Conservation (phyloP, 2,113 vertebrate genomes). For the Neofelis nebulosa region DNA sequence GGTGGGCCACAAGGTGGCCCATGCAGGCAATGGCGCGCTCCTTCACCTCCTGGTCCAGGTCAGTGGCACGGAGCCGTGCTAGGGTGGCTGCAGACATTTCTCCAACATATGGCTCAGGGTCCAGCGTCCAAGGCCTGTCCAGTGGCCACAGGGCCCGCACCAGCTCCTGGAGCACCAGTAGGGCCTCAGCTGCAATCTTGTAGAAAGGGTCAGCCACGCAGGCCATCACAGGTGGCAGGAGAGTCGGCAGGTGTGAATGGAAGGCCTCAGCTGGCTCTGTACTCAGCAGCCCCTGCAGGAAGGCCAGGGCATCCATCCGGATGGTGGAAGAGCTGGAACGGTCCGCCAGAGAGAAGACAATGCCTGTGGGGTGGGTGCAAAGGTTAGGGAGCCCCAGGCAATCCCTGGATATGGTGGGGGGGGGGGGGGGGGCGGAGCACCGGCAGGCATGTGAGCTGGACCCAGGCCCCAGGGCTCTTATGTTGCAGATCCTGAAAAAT, state of each 20-base stretch:
- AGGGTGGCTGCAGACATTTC: slow-evolving; percentile 89
- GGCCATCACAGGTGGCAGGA: slow-evolving; percentile 88
- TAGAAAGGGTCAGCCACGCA: slow-evolving; percentile 94
- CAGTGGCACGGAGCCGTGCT: slow-evolving; percentile 92
- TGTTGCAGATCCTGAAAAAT: neutral
- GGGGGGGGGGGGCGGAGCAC: too few relatives aligned
- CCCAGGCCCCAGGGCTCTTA: neutral
- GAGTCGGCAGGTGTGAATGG: slow-evolving; percentile 90
- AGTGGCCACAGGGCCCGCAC: slow-evolving; percentile 90
- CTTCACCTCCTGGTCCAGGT: slow-evolving; percentile 97
- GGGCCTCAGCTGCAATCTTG: slow-evolving; percentile 93
- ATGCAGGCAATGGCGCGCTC: slow-evolving; percentile 95
- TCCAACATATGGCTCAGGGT: slow-evolving; percentile 88
- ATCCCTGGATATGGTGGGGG: neutral
- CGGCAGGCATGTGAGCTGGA: neutral
- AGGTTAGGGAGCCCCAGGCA: neutral
- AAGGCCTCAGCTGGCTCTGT: slow-evolving; percentile 91
- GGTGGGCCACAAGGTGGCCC: slow-evolving; percentile 90
- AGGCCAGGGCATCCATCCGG: slow-evolving; percentile 92
- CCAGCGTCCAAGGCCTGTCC: slow-evolving; percentile 82
- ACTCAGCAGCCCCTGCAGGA: slow-evolving; percentile 91
- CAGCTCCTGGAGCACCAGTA: slow-evolving; percentile 93
- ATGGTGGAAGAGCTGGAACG: slow-evolving; percentile 94
- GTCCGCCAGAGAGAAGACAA: slow-evolving; percentile 93
- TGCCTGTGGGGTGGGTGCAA: slow-evolving; percentile 81